phyloP scores from a whole-genome alignment of 2,797 vertebrate genomes.

The Setipinna tenuifilis region DNA sequence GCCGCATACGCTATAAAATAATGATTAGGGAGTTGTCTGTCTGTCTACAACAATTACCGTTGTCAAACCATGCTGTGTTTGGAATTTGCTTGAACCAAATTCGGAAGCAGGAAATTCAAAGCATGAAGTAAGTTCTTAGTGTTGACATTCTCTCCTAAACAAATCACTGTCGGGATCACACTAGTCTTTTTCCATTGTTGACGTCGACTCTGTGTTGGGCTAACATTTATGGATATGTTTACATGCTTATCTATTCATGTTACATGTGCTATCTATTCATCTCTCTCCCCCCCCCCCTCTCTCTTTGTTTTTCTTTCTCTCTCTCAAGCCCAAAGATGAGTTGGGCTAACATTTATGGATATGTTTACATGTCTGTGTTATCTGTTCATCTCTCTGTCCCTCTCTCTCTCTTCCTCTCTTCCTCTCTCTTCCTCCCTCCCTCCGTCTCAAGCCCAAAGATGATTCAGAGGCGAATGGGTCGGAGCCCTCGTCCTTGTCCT shows the following conservation, averaged over 20 bases:
- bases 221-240: not conserved
- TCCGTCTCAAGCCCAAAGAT: constrained; percentile 80
- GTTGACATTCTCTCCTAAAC: too few relatives aligned
- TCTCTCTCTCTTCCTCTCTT: constrained; percentile 19
- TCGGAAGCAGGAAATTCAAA: not conserved
- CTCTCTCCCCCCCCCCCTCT: too few relatives aligned
- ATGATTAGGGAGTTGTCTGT: not conserved
- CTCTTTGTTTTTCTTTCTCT: too few relatives aligned
- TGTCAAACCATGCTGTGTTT: not conserved
- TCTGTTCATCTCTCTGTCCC: not conserved
- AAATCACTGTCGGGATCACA: too few relatives aligned
- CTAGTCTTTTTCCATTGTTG: too few relatives aligned
- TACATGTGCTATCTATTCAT: not conserved
- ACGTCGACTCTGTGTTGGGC: not conserved
- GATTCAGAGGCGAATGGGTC: constrained; percentile 89
- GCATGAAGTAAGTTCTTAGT: not conserved
- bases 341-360: too few relatives aligned
- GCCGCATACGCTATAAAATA: not conserved
- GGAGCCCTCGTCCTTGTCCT: constrained; percentile 82
- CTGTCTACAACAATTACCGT: not conserved
- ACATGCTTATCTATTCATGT: not conserved
- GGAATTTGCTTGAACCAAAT: not conserved
- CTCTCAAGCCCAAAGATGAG: too few relatives aligned
- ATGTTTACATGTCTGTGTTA: too few relatives aligned
- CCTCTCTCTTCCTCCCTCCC: constrained; percentile 35